Evolutionary conservation across 2,797 vertebrate species (phyloP).

Genomic region (Lemur catta): DNA sequence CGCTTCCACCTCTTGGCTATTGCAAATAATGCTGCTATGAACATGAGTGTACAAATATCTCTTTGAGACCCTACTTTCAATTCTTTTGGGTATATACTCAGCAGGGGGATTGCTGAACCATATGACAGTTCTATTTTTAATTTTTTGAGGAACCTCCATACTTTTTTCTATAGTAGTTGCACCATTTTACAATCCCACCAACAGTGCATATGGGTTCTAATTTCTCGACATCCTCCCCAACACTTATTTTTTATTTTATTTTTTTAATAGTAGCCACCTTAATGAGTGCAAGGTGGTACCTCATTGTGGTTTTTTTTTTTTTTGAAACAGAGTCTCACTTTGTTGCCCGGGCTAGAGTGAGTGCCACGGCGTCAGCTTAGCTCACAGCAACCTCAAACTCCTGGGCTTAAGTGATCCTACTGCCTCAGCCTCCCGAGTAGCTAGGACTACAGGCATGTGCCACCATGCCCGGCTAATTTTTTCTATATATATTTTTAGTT

Average conservation of each 20-base stretch:
- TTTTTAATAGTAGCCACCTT: background rate
- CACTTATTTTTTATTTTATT: background rate
- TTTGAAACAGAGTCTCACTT: too few species aligned
- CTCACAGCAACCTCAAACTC: too few species aligned
- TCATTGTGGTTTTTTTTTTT: too few species aligned
- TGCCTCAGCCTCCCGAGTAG: too few species aligned
- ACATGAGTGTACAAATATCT: background rate
- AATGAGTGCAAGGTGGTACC: background rate
- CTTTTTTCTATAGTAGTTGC: background rate
- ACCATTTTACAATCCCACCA: background rate
- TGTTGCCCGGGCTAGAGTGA: too few species aligned
- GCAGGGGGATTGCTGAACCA: background rate
- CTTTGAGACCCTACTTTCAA: background rate
- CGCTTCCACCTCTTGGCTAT: background rate
- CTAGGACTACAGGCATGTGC: too few species aligned
- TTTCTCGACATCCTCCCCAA: background rate
- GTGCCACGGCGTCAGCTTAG: too few species aligned
- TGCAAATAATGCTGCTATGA: background rate
- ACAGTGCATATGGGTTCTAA: background rate
- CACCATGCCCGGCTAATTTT: too few species aligned
- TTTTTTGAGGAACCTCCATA: background rate
- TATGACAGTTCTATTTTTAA: background rate
- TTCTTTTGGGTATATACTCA: background rate
- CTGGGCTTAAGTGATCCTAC: too few species aligned
- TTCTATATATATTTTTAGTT: too few species aligned